Base-by-base conservation (phyloP, 1,140 invertebrate species). In the Cydia fagiglandana region DNA sequence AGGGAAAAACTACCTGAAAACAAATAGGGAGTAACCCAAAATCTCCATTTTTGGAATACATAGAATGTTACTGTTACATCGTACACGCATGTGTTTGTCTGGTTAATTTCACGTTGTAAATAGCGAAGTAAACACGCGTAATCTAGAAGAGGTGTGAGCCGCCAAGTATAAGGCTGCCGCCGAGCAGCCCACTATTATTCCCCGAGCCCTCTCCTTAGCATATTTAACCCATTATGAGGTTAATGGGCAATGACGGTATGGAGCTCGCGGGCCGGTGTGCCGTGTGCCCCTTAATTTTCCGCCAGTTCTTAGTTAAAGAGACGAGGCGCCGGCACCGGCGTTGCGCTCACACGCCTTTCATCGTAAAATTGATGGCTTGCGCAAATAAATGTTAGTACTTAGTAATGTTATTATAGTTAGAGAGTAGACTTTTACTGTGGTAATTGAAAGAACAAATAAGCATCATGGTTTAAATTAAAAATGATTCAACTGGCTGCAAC, bases 201-300 rank as follows among this genome's bases (percentile, higher is more conserved):
- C 24, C 79, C 75, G 80, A 80, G 80, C 77, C 75, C 73, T 81
- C 82, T 86, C 82, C 81, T 88, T 87, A 86, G 83, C 87, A 89
- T 87, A 88, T 89, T 89, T 85, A 85, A 87, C 81, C 80, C 83
- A 84, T 89, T 88, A 86, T 81, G 82, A 86, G 83, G 83, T 87
- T 87, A 89, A 88, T 87, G 81, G 83, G 81, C 82, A 85, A 86
- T 84, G 86, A 85, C 77, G 82, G 75, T 74, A 79, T 68, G 73
- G 76, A 77, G 76, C 70, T 77, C 80, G 76, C 75, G 77, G 75
- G 78, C 80, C 78, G 78, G 75, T 47, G 75, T 75, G 81, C 73
- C 73, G 75, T 47, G 75, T 75, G 81, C 73, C 73, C 80, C 79
- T 82, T 83, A 83, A 86, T 84, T 83, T 88, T 84, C 82, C 82